Evolutionary conservation across 1,140 invertebrate species (phyloP), one percentile per base, ranked within the genome.

Genomic region (Formica selysi): DNA sequence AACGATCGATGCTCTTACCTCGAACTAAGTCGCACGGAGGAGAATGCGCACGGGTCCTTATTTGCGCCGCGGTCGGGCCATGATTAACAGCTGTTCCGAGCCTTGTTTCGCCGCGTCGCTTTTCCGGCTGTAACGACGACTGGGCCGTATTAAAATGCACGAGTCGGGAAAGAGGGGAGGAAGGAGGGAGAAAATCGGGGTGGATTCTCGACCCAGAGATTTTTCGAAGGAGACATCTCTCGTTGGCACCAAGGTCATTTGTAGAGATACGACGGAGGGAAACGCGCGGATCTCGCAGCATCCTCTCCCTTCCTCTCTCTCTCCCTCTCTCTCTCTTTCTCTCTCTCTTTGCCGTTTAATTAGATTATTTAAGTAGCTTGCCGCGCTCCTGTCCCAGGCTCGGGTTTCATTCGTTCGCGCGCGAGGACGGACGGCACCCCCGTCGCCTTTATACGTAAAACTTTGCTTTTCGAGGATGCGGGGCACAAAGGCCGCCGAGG

Each of bases 111-210:
- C 65, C 64, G 84, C 57, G 86, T 78, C 54, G 88, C 80, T 87
- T 91, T 84, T 51, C 48, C 83, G 73, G 76, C 85, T 79, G 83
- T 64, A 51, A 76, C 54, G 65, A 67, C 62, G 57, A 51, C 1
- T 2, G 48, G 48, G 86, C 85, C 86, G 73, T 90, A 90, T 90
- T 91, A 91, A 91, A 89, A 87, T 86, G 67, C 86, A n/a, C 81
- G 65, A 79, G 62, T 36, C 19, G 41, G 19, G 22, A 0, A 10
- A 3, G 41, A 11, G 36, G 7, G 36, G 36, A 7, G 41, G 10
- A 22, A 22, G 36, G 6, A 8, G 36, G 6, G 5, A 48, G 0
- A 4, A 13, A 5, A 41, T 2, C 6, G n/a, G n/a, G 70, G 81
- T n/a, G 32, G 67, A 51, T 76, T 41, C 51, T 16, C 16, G 19